These are phyloP conservation scores for Clavelina lepadiformis DNA, from an alignment of 23 tunicate species.

Conservation along the genomic window DNA sequence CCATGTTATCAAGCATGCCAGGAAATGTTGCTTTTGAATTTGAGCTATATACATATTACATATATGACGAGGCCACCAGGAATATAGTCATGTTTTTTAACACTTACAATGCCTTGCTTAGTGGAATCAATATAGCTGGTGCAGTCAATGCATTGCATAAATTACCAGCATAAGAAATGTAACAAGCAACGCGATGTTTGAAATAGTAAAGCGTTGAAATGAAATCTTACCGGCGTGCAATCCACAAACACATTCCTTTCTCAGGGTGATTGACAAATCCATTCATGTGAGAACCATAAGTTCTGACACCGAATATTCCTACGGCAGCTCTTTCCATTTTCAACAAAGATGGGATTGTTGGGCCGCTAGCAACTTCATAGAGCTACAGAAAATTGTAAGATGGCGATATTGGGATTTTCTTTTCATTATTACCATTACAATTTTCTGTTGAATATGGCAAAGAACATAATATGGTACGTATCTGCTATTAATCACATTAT, in stretches of 20 bases:
- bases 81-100: too few relatives aligned
- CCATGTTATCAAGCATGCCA: constrained; percentile 86
- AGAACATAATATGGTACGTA: too few relatives aligned
- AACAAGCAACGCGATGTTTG: not conserved
- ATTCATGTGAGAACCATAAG: constrained; percentile 93
- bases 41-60: constrained; percentile 72
- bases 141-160: too few relatives aligned
- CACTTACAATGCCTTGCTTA: too few relatives aligned
- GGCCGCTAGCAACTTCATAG: constrained; percentile 57
- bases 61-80: too few relatives aligned
- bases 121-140: too few relatives aligned
- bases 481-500: too few relatives aligned
- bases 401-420: too few relatives aligned
- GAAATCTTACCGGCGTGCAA: constrained; percentile 54
- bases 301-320: constrained; percentile 59
- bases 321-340: constrained; percentile 72
- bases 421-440: too few relatives aligned
- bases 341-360: constrained; percentile 33
- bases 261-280: constrained; percentile 82
- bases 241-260: constrained; percentile 77
- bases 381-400: too few relatives aligned
- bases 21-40: constrained; percentile 81
- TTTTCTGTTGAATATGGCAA: too few relatives aligned
- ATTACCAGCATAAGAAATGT: not conserved
- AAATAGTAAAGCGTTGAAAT: not conserved